Evolutionary conservation across 2,797 vertebrate genomes (phyloP).

Genomic region (Lagodon rhomboides): DNA sequence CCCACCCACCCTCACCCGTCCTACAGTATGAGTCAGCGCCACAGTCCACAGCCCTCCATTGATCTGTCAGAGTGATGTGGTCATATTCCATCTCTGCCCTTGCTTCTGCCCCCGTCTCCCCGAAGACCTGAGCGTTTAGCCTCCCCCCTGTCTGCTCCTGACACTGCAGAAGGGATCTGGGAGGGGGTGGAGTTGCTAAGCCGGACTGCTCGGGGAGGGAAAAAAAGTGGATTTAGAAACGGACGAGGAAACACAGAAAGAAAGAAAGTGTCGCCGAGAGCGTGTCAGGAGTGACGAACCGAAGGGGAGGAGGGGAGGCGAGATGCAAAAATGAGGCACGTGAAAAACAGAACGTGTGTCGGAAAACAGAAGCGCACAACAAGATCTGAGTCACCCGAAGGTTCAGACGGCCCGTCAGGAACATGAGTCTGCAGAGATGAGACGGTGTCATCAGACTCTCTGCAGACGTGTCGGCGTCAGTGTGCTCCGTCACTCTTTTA

Average conservation of each 20-base stretch:
- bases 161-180: conserved; percentile 33
- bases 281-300: not conserved
- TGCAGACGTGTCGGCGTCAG: conserved; percentile 26
- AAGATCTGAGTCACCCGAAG: not conserved
- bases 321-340: conserved; percentile 15
- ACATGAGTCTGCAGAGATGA: not conserved
- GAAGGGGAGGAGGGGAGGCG: not conserved
- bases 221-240: not conserved
- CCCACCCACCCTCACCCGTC: not conserved
- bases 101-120: conserved; percentile 20
- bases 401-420: conserved; percentile 7
- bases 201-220: not conserved
- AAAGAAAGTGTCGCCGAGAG: not conserved
- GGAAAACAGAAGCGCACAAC: not conserved
- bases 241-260: not conserved
- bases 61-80: conserved; percentile 63
- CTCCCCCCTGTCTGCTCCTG: conserved; percentile 14
- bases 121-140: conserved; percentile 40
- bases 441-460: not conserved
- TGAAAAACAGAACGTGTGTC: not conserved
- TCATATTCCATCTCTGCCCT: conserved; percentile 47
- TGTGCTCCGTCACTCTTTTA: not conserved
- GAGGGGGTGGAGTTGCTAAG: not conserved
- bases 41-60: conserved; percentile 42
- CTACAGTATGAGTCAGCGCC: conserved; percentile 58